These are phyloP conservation scores for Pegea sp. DNA, from an alignment of 23 tunicate species.

Conservation along the genomic window DNA sequence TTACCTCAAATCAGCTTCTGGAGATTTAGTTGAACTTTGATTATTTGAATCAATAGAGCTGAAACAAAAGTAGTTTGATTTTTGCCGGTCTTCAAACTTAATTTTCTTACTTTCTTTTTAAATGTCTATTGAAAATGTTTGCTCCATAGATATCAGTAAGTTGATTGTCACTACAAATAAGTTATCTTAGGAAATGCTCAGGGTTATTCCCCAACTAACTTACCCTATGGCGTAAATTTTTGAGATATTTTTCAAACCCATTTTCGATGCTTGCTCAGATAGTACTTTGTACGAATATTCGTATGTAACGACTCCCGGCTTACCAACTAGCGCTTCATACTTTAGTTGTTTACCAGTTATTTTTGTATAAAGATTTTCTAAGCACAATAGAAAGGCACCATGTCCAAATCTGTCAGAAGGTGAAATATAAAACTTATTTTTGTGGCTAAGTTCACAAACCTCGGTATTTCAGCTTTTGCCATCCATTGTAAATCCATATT, in stretches of 20 bases:
- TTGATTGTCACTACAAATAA: constrained; percentile 68
- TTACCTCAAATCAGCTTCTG: not conserved
- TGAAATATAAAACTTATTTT: not conserved
- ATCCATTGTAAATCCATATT: constrained; percentile 96
- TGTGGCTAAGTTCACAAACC: constrained; percentile 9
- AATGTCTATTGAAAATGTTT: constrained; percentile 75
- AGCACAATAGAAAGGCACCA: constrained; percentile 89
- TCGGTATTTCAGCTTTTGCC: constrained; percentile 90
- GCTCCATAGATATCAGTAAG: constrained; percentile 97
- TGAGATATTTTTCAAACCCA: constrained; percentile 37
- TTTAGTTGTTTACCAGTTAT: constrained; percentile 47
- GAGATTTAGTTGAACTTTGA: too few relatives aligned
- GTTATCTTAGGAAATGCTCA: not conserved
- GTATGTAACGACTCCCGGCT: constrained; percentile 90
- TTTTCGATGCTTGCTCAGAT: constrained; percentile 56
- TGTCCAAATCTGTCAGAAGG: constrained; percentile 60
- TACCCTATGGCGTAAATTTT: constrained; percentile 89
- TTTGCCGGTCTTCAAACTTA: too few relatives aligned
- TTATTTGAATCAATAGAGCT: too few relatives aligned
- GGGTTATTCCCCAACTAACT: not conserved
- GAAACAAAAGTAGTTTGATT: too few relatives aligned
- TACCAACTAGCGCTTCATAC: constrained; percentile 83
- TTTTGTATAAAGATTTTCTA: constrained; percentile 77
- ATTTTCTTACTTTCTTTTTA: constrained; percentile 20
- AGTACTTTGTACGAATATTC: constrained; percentile 82